These are phyloP conservation scores for Ahaetulla prasina DNA, from an alignment of 2,113 vertebrate genomes.

Conservation along the genomic window DNA sequence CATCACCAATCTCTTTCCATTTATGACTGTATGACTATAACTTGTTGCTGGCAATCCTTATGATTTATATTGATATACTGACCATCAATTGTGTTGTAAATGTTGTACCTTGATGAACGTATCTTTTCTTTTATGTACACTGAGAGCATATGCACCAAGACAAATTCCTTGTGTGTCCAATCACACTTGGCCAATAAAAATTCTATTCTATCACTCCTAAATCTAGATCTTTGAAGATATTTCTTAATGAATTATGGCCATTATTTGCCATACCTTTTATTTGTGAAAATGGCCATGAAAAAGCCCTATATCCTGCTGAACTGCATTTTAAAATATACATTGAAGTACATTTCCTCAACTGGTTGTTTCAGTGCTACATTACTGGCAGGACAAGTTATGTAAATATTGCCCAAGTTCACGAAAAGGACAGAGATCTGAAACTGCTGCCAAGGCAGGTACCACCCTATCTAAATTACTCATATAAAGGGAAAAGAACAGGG, in stretches of 20 bases:
- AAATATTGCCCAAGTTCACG: conserved; percentile 12
- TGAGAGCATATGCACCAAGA: no score
- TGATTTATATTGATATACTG: no score
- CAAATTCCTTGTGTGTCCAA: no score
- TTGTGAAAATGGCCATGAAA: background rate
- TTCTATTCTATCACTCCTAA: background rate
- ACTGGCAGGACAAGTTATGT: background rate
- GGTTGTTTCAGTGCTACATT: background rate
- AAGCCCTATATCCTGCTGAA: background rate
- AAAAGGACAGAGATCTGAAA: background rate
- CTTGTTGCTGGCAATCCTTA: no score
- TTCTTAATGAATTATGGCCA: background rate
- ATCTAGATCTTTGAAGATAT: background rate
- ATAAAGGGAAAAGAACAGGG: background rate
- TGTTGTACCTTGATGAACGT: no score
- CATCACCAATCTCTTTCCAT: no score
- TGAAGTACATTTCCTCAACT: background rate
- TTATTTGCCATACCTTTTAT: background rate
- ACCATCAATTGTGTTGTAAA: no score
- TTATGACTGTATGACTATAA: no score
- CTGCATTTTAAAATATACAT: background rate
- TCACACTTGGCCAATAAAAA: no score
- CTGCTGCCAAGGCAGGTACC: background rate
- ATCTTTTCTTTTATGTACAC: no score
- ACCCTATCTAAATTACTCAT: background rate